These are phyloP conservation scores for Crotalus horridus DNA, from an alignment of 2,113 vertebrate genomes.

Conservation along the genomic window DNA sequence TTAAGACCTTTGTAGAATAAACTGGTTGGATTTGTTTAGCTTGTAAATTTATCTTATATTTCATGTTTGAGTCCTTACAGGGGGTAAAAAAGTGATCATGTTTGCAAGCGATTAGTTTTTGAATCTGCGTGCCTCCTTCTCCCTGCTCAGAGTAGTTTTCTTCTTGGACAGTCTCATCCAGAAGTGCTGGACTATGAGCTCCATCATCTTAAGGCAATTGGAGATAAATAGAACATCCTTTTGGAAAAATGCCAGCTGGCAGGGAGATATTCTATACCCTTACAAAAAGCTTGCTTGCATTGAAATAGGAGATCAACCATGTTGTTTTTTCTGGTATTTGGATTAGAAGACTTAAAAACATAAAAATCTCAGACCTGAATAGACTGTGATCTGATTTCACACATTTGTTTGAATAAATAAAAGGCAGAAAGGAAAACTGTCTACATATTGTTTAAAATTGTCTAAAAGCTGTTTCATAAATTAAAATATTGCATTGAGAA, in stretches of 20 bases:
- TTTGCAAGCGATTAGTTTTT: neutral
- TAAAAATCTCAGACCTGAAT: neutral
- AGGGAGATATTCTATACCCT: neutral
- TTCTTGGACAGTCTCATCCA: neutral
- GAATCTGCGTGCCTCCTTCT: neutral
- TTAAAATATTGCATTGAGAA: neutral
- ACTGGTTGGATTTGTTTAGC: neutral
- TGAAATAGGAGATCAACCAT: neutral
- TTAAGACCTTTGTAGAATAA: neutral
- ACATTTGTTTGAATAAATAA: neutral
- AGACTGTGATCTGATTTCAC: neutral
- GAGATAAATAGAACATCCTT: neutral
- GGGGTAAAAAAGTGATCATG: neutral
- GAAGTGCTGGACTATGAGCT: neutral
- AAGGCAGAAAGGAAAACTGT: neutral
- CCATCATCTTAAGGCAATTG: neutral
- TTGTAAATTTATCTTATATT: neutral
- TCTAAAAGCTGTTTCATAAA: neutral
- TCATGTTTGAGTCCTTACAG: neutral
- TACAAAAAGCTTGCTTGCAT: neutral
- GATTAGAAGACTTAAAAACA: neutral
- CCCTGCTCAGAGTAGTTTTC: neutral
- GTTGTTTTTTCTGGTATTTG: neutral
- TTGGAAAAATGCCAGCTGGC: neutral
- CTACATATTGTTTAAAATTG: neutral